Conservation (phyloP, 2,888 invertebrate genomes). For the Listrodromus nycthemerus region DNA sequence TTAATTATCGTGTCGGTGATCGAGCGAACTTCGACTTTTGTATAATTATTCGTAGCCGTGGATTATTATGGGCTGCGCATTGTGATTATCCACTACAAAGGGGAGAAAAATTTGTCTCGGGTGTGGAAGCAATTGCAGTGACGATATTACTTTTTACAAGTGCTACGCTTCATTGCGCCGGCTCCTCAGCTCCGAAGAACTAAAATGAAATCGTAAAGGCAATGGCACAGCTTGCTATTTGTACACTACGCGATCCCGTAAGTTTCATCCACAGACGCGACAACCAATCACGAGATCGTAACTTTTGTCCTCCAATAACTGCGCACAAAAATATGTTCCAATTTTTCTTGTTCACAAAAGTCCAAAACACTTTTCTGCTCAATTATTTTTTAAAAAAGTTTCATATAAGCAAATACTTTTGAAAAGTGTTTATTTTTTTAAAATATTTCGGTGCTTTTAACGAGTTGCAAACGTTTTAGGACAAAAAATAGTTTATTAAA, state of each 20-base stretch:
- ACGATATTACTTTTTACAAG: not conserved
- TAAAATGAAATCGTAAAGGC: slow-evolving; percentile 42
- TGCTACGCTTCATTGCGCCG: not conserved
- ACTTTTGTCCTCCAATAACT: not conserved
- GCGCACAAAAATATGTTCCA: not conserved
- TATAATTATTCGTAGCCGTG: not conserved
- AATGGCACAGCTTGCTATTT: not conserved
- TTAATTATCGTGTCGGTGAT: not conserved
- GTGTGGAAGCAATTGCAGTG: not conserved
- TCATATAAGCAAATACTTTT: not conserved
- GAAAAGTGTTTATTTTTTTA: not conserved
- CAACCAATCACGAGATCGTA: not conserved
- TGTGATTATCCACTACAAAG: not conserved
- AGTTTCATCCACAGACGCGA: not conserved
- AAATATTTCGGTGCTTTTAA: not conserved
- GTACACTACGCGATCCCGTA: not conserved
- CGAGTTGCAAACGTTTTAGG: not conserved
- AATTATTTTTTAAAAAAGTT: not conserved
- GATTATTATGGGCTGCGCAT: not conserved
- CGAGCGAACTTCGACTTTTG: not conserved
- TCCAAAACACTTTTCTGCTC: not conserved
- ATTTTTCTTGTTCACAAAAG: not conserved
- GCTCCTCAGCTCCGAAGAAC: not conserved
- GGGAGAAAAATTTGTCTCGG: not conserved
- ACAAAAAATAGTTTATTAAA: not conserved